phyloP scores from a whole-genome alignment of 2,888 invertebrate genomes.

The Pecten maximus region DNA sequence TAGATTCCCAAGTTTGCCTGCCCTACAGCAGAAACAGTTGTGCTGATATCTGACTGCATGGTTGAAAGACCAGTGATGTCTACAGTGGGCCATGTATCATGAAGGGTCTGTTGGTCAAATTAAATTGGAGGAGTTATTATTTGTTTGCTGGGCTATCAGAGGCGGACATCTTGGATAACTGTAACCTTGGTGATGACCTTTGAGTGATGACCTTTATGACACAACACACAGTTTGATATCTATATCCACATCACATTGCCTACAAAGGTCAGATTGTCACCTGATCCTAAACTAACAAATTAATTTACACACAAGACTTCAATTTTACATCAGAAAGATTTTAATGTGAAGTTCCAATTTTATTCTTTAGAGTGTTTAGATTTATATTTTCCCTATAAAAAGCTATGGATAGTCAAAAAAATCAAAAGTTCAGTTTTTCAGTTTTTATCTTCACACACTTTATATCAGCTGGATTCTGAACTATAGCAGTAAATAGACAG shows the following conservation, averaged over 20 bases:
- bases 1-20: neutral
- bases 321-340: too few relatives aligned
- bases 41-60: neutral
- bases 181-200: conserved; percentile 1
- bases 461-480: too few relatives aligned
- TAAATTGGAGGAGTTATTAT: neutral
- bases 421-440: too few relatives aligned
- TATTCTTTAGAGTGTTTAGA: too few relatives aligned
- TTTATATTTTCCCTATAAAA: too few relatives aligned
- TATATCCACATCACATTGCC: neutral
- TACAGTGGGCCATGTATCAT: neutral
- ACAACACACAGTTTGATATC: neutral
- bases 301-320: neutral
- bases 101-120: neutral
- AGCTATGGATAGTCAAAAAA: too few relatives aligned
- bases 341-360: too few relatives aligned
- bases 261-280: conserved; percentile 21
- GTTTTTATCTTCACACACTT: too few relatives aligned
- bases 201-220: neutral
- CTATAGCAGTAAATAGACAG: too few relatives aligned
- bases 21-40: neutral
- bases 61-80: neutral
- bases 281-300: neutral
- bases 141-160: neutral
- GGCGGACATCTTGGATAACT: neutral